Evolutionary conservation across 35 echinoderm and acorn worm genomes (phyloP).

Genomic region (Heliocidaris erythrogramma): DNA sequence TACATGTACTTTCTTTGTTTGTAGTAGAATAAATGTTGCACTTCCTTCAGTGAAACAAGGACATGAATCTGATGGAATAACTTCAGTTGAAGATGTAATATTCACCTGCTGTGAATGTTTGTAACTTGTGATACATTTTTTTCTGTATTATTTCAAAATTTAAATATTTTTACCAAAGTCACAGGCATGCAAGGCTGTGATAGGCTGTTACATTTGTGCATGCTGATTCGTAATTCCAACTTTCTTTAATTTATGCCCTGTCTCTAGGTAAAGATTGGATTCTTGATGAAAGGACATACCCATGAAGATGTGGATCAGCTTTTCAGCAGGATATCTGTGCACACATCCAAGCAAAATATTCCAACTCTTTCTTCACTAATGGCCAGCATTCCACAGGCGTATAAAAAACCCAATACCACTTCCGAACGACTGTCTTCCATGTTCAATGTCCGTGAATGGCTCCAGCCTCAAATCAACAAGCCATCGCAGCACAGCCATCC

Average conservation of each 20-base stretch:
- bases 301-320: conserved; percentile 54
- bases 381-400: background rate
- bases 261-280: conserved; percentile 52
- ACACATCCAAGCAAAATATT: background rate
- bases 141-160: too few relatives aligned
- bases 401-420: conserved; percentile 32
- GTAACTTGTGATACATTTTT: too few relatives aligned
- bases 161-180: too few relatives aligned
- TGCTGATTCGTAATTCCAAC: background rate
- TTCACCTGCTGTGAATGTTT: too few relatives aligned
- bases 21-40: too few relatives aligned
- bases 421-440: background rate
- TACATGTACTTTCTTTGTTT: too few relatives aligned
- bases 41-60: too few relatives aligned
- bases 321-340: conserved; percentile 40
- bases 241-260: conserved; percentile 13
- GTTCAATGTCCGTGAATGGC: conserved; percentile 28
- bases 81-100: too few relatives aligned
- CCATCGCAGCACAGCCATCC: conserved; percentile 39
- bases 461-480: conserved; percentile 25
- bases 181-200: too few relatives aligned
- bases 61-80: background rate
- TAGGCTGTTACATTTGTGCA: too few relatives aligned
- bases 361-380: conserved; percentile 45
- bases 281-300: conserved; percentile 58